Percentiles rank a stretch among this genome's conserved stretches.
Conservation (phyloP, 2,888 invertebrate species). For the Agrilus mali region DNA sequence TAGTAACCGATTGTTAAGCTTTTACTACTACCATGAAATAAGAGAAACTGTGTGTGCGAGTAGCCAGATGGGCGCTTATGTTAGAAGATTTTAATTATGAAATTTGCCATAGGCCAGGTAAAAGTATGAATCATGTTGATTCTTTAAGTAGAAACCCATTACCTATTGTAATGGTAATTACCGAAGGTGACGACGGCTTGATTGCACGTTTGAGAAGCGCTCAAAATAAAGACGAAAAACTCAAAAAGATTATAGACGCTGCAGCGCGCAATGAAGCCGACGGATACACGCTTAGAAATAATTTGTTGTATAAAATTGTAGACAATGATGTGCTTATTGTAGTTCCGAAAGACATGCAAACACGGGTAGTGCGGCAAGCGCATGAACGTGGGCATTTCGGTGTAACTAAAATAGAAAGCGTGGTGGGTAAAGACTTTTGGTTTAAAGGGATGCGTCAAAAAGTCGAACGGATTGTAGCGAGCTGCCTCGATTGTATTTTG, state of each 20-base stretch:
- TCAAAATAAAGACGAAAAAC: neutral
- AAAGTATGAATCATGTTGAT: slow-evolving; percentile 1
- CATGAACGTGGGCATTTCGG: slow-evolving; percentile 21
- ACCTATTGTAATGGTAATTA: slow-evolving; percentile 1
- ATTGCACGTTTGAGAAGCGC: neutral
- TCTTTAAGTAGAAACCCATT: neutral
- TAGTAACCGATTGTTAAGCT: slow-evolving; percentile 4
- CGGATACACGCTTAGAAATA: neutral
- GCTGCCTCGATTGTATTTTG: slow-evolving; percentile 15
- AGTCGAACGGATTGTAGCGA: slow-evolving; percentile 6
- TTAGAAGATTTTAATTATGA: slow-evolving; percentile 3
- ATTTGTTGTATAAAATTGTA: neutral
- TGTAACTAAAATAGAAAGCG: slow-evolving; percentile 16
- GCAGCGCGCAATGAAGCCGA: neutral
- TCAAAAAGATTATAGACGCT: too few species aligned
- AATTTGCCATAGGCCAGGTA: too few species aligned
- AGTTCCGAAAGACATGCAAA: slow-evolving; percentile 20
- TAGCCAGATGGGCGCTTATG: slow-evolving; percentile 6
- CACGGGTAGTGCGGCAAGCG: slow-evolving; percentile 18
- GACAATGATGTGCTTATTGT: slow-evolving; percentile 12
- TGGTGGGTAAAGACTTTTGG: slow-evolving; percentile 17
- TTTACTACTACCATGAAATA: slow-evolving; percentile 2
- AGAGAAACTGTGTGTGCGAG: slow-evolving; percentile 1
- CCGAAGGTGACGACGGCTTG: neutral
- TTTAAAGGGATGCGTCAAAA: slow-evolving; percentile 9